Percentiles rank a stretch among this genome's conserved stretches.
Conservation (phyloP, 2,113 vertebrate species). For the Panurus biarmicus region DNA sequence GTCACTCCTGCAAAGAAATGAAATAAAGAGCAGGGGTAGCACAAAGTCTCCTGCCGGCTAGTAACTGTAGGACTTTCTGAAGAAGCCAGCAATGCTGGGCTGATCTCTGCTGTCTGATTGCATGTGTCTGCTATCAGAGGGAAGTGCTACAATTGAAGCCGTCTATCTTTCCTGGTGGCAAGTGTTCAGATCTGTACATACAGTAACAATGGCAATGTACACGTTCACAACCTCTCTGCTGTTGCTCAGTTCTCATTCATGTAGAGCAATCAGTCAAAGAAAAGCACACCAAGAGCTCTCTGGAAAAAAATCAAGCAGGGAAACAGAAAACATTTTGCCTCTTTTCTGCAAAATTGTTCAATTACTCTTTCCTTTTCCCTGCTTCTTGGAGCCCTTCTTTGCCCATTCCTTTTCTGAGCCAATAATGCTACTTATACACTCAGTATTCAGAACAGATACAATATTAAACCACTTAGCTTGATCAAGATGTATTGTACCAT, state of each 20-base stretch:
- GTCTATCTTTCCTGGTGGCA: not conserved
- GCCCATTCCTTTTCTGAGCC: not conserved
- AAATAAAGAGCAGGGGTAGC: not conserved
- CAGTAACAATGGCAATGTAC: not conserved
- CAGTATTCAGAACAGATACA: slow-evolving; percentile 28
- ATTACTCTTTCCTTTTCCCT: not conserved
- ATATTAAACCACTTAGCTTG: slow-evolving; percentile 29
- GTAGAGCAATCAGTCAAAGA: slow-evolving; percentile 5
- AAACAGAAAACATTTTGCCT: not conserved
- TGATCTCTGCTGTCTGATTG: not conserved
- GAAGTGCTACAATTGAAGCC: not conserved
- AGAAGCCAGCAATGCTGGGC: not conserved
- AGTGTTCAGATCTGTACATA: not conserved
- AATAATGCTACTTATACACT: not conserved
- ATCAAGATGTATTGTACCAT: slow-evolving; percentile 36
- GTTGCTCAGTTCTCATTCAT: not conserved
- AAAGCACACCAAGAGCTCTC: not conserved
- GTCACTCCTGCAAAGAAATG: slow-evolving; percentile 79
- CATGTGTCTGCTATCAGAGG: not conserved
- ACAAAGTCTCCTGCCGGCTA: not conserved
- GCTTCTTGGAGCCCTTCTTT: not conserved
- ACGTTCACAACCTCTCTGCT: not conserved
- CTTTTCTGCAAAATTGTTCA: not conserved
- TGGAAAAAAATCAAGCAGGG: not conserved
- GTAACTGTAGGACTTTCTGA: not conserved